Conservation (phyloP, 2,797 vertebrate species). For the Brachymystax lenok region DNA sequence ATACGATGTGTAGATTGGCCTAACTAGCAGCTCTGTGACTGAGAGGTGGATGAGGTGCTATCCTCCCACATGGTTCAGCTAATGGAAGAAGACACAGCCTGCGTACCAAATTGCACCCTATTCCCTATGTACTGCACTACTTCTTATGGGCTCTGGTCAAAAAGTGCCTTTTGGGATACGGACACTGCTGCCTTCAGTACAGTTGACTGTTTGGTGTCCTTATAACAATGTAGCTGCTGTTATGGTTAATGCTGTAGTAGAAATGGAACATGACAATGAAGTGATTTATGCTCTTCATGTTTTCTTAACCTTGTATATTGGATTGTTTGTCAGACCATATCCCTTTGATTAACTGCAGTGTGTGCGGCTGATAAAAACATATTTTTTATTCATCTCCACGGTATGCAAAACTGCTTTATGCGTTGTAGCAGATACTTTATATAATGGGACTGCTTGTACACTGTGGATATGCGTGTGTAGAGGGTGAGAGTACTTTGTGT, state of each 20-base stretch:
- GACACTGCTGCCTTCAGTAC: conserved; percentile 79
- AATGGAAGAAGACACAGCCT: not conserved
- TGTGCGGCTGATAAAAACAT: conserved; percentile 79
- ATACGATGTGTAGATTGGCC: conserved; percentile 18
- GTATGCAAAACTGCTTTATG: conserved; percentile 39
- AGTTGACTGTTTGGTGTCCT: conserved; percentile 83
- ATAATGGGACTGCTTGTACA: not conserved
- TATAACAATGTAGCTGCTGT: conserved; percentile 84
- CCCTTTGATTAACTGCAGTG: conserved; percentile 82
- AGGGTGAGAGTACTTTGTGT: not conserved
- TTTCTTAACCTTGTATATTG: conserved; percentile 89
- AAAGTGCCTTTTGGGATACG: conserved; percentile 34
- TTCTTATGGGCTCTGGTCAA: not conserved
- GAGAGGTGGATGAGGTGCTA: not conserved
- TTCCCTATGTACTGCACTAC: not conserved
- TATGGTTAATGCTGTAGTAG: conserved; percentile 86
- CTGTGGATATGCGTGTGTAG: not conserved
- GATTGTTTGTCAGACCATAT: conserved; percentile 88
- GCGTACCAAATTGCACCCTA: not conserved
- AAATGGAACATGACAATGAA: conserved; percentile 86
- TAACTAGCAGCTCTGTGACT: not conserved
- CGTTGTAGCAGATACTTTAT: not conserved
- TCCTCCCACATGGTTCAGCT: conserved; percentile 5
- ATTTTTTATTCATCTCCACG: conserved; percentile 17
- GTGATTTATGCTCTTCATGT: conserved; percentile 85